These are phyloP conservation scores for Emydocephalus ijimae DNA, from an alignment of 2,113 vertebrate genomes.

Conservation along the genomic window DNA sequence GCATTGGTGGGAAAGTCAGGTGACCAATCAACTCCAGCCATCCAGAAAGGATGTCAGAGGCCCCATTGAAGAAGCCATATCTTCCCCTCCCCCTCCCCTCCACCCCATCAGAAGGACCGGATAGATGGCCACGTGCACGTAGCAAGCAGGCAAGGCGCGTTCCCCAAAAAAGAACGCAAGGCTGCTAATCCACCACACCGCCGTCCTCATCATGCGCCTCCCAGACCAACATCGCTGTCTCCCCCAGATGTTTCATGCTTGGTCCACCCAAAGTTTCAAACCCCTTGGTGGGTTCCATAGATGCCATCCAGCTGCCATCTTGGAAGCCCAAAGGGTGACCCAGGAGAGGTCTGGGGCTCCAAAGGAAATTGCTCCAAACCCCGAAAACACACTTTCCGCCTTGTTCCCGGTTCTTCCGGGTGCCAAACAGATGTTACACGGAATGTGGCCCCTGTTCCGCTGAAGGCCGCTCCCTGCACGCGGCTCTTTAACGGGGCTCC, in stretches of 20 bases:
- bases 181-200: background rate
- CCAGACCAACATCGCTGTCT: rapidly evolving
- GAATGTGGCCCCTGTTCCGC: slow-evolving; percentile 7
- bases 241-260: background rate
- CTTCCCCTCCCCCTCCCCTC: background rate
- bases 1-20: background rate
- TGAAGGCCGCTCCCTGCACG: slow-evolving; percentile 31
- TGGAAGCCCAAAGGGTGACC: background rate
- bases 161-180: background rate
- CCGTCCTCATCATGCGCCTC: background rate
- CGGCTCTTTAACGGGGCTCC: slow-evolving; percentile 12
- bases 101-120: background rate
- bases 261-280: background rate
- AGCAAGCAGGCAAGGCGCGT: background rate
- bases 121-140: background rate
- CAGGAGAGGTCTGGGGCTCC: background rate
- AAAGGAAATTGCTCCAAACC: background rate
- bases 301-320: background rate
- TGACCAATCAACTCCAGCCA: background rate
- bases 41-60: background rate
- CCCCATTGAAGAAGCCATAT: background rate
- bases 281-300: background rate
- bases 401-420: background rate
- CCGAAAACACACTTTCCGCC: background rate
- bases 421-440: slow-evolving; percentile 16